Evolutionary conservation across 1,140 invertebrate genomes (phyloP), one percentile per base, ranked within the genome.

Genomic region (Centruroides vittatus): DNA sequence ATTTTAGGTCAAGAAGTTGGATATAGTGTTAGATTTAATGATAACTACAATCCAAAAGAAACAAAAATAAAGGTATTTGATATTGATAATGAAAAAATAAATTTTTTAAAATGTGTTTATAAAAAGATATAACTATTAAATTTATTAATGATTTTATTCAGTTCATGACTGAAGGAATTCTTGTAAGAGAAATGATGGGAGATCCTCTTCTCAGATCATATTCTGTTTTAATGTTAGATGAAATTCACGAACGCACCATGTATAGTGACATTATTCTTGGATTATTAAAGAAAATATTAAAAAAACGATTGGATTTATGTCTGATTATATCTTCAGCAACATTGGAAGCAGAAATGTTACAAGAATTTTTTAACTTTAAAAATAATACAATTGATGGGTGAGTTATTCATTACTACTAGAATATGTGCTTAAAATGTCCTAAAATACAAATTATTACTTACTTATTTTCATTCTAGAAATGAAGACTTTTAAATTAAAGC

Each of bases 161-260:
- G 84, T 98, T 88, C 70, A 84, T 98, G 81, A 98, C 96, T 0
- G 94, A 98, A 78, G 96, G 94, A 4, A 88, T 98, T 66, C 73
- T 99, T 9, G 77, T 98, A 6, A 75, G 91, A 49, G 94, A 98
- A 78, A 90, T 98, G 80, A 92, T 98, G 80, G 80, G 81, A 3
- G 94, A 98, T 77, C 95, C 95, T 0, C 73, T 99, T 12, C 77
- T 98, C 1, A 84, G 84, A 64, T 84, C 85, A 64, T 98, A 97
- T 72, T 85, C 84, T 49, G 86, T 91, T 3, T 83, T 99, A 10
- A 88, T 99, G 69, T 73, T 99, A 11, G 96, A 98, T 73, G 96
- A 99, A 80, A 93, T 92, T 0, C 95, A 99, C 69, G 95, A 99
- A 74, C 78, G 95, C 59, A 92, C 86, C 5, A 76, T 95, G 41